Base-by-base conservation (phyloP, 1,140 invertebrate species). In the Zaprionus africanus region DNA sequence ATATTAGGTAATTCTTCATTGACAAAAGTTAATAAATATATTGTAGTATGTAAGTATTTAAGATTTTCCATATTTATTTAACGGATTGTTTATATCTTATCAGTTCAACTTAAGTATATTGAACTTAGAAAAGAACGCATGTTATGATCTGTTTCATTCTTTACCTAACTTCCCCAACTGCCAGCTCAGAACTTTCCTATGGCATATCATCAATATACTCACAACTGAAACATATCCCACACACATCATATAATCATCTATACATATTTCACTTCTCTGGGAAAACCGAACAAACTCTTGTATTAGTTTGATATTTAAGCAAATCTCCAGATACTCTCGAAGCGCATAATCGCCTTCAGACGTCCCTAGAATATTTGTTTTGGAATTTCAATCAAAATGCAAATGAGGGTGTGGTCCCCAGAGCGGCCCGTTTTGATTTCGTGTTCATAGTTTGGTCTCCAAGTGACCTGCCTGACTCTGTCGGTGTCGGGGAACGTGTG, bases 351-450 rank as follows among this genome's bases (percentile, higher is more conserved):
- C 31, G 31, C 31, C 9, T 38, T 54, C 15, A 34, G n/a, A n/a
- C 53, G 28, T 11, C 53, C 34, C 59, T 38, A 15, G 31, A 17
- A 24, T 24, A 11, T 31, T 34, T 41, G 2, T 60, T 43, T 43
- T 31, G 11, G 19, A 51, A 56, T 34, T 65, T 13, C 36, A 61
- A 61, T 41, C 4, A 61, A 68, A 61, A 74, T 68, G 71, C 65
- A 68, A 74, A 69, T 68, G 57, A 68, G 57, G 71, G 70, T 46
- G 70, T 67, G 61, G 56, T 60, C 46, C 17, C 43, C 19, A 26
- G 36, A 28, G 57, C 22, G 22, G 17, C 34, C 9, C 49, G 19
- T 22, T 46, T 49, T 13, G 15, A n/a, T 22, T 31, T 19, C 38
- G 49, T 54, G 51, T 28, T 34, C 38, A 46, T 4, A 56, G 61